Base-by-base conservation (phyloP, 2,113 vertebrate genomes). In the Gambusia holbrooki region DNA sequence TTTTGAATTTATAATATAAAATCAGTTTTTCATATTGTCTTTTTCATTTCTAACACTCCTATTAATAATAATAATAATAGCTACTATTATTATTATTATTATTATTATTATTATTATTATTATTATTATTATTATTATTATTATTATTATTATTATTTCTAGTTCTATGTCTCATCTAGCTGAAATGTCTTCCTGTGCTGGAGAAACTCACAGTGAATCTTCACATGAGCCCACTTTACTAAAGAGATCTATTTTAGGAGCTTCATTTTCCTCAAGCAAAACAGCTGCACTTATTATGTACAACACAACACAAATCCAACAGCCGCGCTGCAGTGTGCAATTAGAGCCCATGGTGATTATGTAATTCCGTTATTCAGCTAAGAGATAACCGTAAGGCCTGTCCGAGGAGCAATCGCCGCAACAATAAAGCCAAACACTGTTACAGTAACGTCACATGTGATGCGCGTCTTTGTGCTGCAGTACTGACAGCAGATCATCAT, bases 281-380 rank as follows among this genome's bases (percentile, higher is more conserved):
- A 82, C 90, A 90, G 89, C 88, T 92, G 87, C 84, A 75, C 81
- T 83, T 87, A 87, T 90, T 93, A 77, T 90, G 84, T 82, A 63
- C 86, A 80, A 85, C 79, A 84, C 84, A 91, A 89, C 80, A 71
- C 83, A 82, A 85, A 90, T 77, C 79, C 84, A 84, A 88, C 85
- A 70, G 77, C 51, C 58, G 70, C 3, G 63, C 71, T 79, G 48
- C 45, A 28, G 62, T 25, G 71, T 73, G 83, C 88, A 88, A 86
- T 92, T 88, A 90, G 61, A 79, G 66, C 4, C 80, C 45, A 13
- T 69, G 37, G 76, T 29, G 69, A 85, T 91, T 88, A 88, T 64
- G 78, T 89, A 88, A 92, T 88, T 68, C 61, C 66, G 54, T 84
- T 84, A 79, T 88, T 86, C 30, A 62, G 69, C 60, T 28, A 3